These are phyloP conservation scores for Argyra leucocephala DNA, from an alignment of 2,888 invertebrate species.

Conservation along the genomic window DNA sequence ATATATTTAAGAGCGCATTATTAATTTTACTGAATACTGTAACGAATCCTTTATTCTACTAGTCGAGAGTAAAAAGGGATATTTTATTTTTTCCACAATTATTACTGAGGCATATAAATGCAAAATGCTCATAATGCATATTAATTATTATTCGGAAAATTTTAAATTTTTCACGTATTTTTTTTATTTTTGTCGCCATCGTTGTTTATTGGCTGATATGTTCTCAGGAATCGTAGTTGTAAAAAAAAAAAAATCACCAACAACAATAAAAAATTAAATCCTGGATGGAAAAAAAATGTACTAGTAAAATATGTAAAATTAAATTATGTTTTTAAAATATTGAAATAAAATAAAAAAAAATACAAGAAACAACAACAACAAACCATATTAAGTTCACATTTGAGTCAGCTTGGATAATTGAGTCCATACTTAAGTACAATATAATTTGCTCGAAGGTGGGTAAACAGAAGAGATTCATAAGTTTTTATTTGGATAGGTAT, in stretches of 20 bases:
- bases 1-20: no score
- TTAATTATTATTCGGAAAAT: not conserved
- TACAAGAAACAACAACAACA: no score
- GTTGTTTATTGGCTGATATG: no score
- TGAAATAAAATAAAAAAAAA: no score
- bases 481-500: not conserved
- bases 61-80: not conserved
- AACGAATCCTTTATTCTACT: not conserved
- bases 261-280: no score
- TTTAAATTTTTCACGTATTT: conserved; percentile 1
- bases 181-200: not conserved
- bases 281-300: no score
- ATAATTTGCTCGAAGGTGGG: not conserved
- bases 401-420: not conserved
- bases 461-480: not conserved
- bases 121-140: not conserved
- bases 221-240: no score
- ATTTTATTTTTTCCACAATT: not conserved
- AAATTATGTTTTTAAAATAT: no score
- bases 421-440: not conserved
- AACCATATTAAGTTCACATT: not conserved
- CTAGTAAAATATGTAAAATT: no score
- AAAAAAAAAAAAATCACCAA: no score
- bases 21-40: no score
- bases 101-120: conserved; percentile 2